Evolutionary conservation across 2,797 vertebrate species (phyloP).

Genomic region (Psittacula derbiana): DNA sequence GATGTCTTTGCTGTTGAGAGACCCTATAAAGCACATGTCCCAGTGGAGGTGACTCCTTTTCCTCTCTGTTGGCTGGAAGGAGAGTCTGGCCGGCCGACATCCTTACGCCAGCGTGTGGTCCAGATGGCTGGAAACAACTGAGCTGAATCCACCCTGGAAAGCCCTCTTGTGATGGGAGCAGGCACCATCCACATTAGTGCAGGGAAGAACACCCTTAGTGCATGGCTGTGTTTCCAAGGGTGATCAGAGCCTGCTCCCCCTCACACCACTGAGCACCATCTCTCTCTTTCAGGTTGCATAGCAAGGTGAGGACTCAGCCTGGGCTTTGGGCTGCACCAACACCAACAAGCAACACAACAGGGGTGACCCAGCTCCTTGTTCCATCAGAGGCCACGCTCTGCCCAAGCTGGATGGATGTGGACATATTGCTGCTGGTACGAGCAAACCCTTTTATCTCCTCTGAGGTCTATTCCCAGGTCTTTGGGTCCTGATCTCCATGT

Average conservation of each 20-base stretch:
- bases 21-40: neutral
- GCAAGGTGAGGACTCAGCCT: neutral
- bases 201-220: neutral
- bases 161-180: neutral
- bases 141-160: neutral
- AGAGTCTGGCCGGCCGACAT: neutral
- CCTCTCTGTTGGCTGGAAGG: neutral
- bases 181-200: neutral
- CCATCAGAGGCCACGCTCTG: neutral
- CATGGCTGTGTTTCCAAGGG: rapidly evolving
- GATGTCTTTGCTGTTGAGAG: neutral
- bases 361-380: neutral
- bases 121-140: neutral
- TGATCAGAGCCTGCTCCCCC: neutral
- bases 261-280: neutral
- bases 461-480: neutral
- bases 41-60: neutral
- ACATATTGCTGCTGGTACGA: neutral
- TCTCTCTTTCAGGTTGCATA: neutral
- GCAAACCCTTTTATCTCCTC: neutral
- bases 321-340: neutral
- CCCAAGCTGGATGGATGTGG: neutral
- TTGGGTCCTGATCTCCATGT: neutral
- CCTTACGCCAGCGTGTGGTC: neutral
- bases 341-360: neutral